Evolutionary conservation across 2,113 vertebrate species (phyloP).

Genomic region (Eudyptes chrysolophus): DNA sequence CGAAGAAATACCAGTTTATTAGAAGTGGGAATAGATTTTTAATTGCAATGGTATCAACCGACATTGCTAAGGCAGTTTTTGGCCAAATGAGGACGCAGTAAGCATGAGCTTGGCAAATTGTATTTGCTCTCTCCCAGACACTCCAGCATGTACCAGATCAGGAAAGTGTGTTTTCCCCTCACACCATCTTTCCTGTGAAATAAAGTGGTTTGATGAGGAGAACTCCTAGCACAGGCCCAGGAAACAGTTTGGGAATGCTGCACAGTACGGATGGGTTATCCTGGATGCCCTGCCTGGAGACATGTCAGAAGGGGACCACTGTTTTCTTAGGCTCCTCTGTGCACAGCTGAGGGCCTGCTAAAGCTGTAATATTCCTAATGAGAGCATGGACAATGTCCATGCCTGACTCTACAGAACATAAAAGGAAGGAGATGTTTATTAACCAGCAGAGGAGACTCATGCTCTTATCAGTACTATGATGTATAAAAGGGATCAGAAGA

Average conservation of each 20-base stretch:
- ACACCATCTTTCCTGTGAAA: neutral
- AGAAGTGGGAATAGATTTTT: neutral
- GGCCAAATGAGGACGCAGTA: neutral
- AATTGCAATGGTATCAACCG: neutral
- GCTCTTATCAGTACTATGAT: neutral
- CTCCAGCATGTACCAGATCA: neutral
- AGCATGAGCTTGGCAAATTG: neutral
- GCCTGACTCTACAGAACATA: neutral
- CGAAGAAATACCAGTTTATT: neutral
- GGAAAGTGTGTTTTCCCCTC: neutral
- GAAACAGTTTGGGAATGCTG: neutral
- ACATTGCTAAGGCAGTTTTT: neutral
- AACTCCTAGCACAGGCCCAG: neutral
- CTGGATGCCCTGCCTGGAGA: neutral
- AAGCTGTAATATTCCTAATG: neutral
- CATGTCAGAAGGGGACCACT: rapidly evolving
- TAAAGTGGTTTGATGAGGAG: neutral
- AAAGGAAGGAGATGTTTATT: neutral
- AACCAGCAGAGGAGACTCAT: neutral
- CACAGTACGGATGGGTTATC: neutral
- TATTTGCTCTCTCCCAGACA: neutral
- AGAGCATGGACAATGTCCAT: neutral
- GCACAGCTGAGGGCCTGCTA: neutral
- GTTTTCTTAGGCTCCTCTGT: neutral
- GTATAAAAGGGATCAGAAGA: neutral